Conservation (phyloP, 2,113 vertebrate species). For the Pseudopodoces humilis region DNA sequence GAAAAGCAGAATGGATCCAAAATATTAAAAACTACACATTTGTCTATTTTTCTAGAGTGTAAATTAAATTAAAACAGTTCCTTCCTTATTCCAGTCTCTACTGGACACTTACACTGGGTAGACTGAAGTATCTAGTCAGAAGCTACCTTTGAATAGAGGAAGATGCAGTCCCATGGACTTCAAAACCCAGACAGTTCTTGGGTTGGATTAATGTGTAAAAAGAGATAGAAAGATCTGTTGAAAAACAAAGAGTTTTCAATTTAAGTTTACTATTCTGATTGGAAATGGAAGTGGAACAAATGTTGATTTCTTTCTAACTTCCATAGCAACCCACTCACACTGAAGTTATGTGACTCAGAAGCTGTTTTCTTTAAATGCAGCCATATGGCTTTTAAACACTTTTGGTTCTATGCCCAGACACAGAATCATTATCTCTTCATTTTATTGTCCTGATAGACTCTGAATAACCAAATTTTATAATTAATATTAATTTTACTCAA, state of each 20-base stretch:
- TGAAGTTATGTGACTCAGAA: slow-evolving; percentile 41
- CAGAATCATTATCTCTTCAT: neutral
- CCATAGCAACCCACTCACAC: slow-evolving; percentile 36
- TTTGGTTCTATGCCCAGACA: slow-evolving; percentile 22
- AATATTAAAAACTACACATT: neutral
- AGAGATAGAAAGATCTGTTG: neutral
- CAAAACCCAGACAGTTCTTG: neutral
- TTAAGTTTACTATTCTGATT: neutral
- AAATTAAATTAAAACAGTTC: neutral
- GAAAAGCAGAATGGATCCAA: neutral
- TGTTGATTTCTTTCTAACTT: slow-evolving; percentile 33
- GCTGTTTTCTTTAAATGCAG: slow-evolving; percentile 39
- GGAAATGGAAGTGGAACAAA: slow-evolving; percentile 17
- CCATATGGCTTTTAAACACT: slow-evolving; percentile 57
- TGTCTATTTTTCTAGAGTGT: neutral
- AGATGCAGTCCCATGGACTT: neutral
- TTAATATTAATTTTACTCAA: neutral
- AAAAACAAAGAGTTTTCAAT: neutral
- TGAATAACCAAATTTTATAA: neutral
- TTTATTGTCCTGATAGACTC: neutral
- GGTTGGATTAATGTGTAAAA: neutral
- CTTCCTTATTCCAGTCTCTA: neutral
- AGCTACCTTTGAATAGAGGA: rapidly evolving
- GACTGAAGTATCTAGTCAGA: neutral
- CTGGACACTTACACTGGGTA: too few species aligned